Percentiles rank a stretch among this genome's conserved stretches.
phyloP scores from a whole-genome alignment of 2,888 invertebrate species.

The Slavum lentiscoides region DNA sequence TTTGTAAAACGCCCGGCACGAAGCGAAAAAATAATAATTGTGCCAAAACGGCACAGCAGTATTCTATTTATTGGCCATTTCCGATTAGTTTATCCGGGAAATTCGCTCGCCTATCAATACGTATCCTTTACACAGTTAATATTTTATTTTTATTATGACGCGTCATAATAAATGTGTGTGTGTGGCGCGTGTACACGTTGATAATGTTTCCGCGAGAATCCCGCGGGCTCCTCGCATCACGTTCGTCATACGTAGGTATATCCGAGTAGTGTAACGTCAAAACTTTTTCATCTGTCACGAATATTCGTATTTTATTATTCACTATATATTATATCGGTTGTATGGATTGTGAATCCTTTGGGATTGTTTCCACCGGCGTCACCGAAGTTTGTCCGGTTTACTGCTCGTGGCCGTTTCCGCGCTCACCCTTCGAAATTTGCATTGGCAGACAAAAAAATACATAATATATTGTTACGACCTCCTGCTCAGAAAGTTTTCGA shows the following conservation, averaged over 20 bases:
- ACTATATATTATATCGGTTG: background rate
- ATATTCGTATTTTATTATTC: background rate
- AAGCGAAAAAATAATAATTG: too few species aligned
- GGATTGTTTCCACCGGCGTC: slow-evolving; percentile 39
- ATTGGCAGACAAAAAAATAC: slow-evolving; percentile 15
- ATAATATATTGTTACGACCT: slow-evolving; percentile 29
- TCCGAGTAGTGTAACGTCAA: background rate
- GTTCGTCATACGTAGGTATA: background rate
- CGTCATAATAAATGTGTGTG: too few species aligned
- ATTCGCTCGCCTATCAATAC: too few species aligned
- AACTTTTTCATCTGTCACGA: slow-evolving; percentile 25
- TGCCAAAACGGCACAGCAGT: too few species aligned
- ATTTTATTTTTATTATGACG: too few species aligned
- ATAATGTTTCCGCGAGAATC: too few species aligned
- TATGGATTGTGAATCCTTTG: slow-evolving; percentile 35
- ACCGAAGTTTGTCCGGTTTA: background rate
- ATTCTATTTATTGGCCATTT: too few species aligned
- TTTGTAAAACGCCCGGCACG: too few species aligned
- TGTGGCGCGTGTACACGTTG: too few species aligned
- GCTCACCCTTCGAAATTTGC: slow-evolving; percentile 37
- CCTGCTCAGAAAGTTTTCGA: slow-evolving; percentile 32
- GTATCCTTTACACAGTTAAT: too few species aligned
- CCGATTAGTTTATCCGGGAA: too few species aligned
- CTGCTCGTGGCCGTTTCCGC: background rate
- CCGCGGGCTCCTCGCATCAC: background rate